A percentile compares a stretch with the other conserved stretches of the same genome.
Conservation (phyloP, 2,888 invertebrate genomes). For the Chironomus tentans region DNA sequence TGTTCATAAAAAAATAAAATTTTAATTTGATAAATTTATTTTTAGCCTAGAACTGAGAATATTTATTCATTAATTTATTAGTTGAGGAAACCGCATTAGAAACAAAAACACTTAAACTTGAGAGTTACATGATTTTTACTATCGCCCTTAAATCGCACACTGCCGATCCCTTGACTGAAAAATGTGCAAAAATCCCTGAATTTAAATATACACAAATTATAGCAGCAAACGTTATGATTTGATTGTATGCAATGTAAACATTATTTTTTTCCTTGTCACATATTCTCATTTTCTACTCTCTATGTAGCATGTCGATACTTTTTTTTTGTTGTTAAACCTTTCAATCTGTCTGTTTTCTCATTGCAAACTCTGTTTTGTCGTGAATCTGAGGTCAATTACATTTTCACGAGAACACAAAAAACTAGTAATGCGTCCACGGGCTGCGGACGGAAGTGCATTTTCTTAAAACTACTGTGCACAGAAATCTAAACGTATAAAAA, state of each 20-base stretch:
- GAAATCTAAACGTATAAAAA: too few relatives aligned
- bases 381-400: too few relatives aligned
- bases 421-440: too few relatives aligned
- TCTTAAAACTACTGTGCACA: too few relatives aligned
- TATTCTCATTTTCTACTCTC: not conserved
- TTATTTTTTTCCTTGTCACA: not conserved
- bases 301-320: not conserved
- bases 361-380: not conserved
- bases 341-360: not conserved
- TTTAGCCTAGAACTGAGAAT: not conserved
- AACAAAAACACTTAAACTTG: not conserved
- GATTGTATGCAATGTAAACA: not conserved
- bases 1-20: not conserved
- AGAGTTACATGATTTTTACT: not conserved
- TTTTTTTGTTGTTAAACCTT: too few relatives aligned
- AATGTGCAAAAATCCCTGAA: not conserved
- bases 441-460: too few relatives aligned
- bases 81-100: not conserved
- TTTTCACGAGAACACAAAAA: too few relatives aligned
- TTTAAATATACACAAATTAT: not conserved
- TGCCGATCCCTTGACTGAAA: not conserved
- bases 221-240: not conserved
- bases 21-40: not conserved
- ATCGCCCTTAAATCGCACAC: not conserved
- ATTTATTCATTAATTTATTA: not conserved